These are phyloP conservation scores for Acleris emargana DNA, from an alignment of 2,888 invertebrate species.

Conservation along the genomic window DNA sequence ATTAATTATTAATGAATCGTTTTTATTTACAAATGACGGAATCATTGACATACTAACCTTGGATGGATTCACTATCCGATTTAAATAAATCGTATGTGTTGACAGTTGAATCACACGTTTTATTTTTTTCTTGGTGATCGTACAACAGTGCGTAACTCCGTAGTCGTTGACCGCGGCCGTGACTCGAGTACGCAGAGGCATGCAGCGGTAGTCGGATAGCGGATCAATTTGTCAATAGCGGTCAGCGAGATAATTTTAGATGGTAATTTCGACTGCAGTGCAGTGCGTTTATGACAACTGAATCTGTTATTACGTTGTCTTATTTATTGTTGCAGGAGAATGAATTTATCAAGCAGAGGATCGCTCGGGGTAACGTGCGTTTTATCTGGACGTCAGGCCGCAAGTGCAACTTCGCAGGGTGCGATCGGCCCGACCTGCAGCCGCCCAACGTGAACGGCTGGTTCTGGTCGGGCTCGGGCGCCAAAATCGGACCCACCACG, in stretches of 20 bases:
- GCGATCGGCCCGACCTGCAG: slow-evolving; percentile 91
- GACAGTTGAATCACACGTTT: slow-evolving; percentile 2
- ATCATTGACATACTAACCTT: slow-evolving; percentile 33
- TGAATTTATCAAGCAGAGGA: slow-evolving; percentile 94
- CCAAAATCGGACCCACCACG: slow-evolving; percentile 94
- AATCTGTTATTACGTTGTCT: slow-evolving; percentile 1
- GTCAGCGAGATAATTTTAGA: slow-evolving; percentile 12
- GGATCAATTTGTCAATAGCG: slow-evolving; percentile 9
- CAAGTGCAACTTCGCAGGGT: slow-evolving; percentile 96
- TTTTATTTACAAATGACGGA: slow-evolving; percentile 18
- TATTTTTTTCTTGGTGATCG: slow-evolving; percentile 1
- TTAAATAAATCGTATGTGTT: slow-evolving; percentile 1
- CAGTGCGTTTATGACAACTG: not conserved
- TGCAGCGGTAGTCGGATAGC: slow-evolving; percentile 17
- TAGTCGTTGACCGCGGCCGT: slow-evolving; percentile 53
- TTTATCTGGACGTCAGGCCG: slow-evolving; percentile 97
- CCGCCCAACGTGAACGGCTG: slow-evolving; percentile 94
- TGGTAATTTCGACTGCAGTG: slow-evolving; percentile 9
- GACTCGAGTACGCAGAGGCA: slow-evolving; percentile 40
- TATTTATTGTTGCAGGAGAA: slow-evolving; percentile 84
- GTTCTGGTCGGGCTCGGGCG: slow-evolving; percentile 97
- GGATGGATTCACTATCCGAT: slow-evolving; percentile 10
- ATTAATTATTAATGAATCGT: slow-evolving; percentile 32
- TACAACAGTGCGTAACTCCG: slow-evolving; percentile 9
- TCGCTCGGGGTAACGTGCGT: slow-evolving; percentile 89